These are phyloP conservation scores for Micronycteris hirsuta DNA, from an alignment of 2,113 vertebrate species.

Conservation along the genomic window DNA sequence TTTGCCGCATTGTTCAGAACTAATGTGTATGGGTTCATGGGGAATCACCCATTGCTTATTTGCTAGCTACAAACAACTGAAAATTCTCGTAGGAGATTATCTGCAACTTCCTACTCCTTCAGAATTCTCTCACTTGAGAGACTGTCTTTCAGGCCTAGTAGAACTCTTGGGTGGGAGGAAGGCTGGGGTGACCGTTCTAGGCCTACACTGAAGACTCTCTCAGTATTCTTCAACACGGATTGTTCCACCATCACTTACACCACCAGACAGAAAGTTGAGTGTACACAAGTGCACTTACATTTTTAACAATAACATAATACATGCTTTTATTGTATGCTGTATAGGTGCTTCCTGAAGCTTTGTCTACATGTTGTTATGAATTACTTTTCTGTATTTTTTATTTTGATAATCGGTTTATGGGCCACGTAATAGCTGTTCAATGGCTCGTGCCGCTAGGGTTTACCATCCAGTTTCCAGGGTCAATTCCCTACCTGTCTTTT, in stretches of 20 bases:
- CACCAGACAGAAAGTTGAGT: background rate
- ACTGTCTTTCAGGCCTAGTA: background rate
- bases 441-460: background rate
- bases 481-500: background rate
- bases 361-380: background rate
- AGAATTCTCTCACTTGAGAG: background rate
- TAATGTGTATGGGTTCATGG: background rate
- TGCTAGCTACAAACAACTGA: conserved; percentile 4
- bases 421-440: background rate
- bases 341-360: background rate
- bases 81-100: background rate
- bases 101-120: background rate
- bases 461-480: background rate
- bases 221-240: background rate
- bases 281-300: background rate
- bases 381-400: background rate
- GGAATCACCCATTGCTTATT: conserved; percentile 5
- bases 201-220: background rate
- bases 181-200: background rate
- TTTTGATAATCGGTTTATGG: background rate
- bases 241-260: background rate
- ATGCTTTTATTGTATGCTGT: background rate
- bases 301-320: background rate
- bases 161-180: background rate
- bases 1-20: background rate